Evolutionary conservation across 2,888 invertebrate genomes (phyloP), one percentile per base, ranked within the genome.

Genomic region (Drosophila emarginata): DNA sequence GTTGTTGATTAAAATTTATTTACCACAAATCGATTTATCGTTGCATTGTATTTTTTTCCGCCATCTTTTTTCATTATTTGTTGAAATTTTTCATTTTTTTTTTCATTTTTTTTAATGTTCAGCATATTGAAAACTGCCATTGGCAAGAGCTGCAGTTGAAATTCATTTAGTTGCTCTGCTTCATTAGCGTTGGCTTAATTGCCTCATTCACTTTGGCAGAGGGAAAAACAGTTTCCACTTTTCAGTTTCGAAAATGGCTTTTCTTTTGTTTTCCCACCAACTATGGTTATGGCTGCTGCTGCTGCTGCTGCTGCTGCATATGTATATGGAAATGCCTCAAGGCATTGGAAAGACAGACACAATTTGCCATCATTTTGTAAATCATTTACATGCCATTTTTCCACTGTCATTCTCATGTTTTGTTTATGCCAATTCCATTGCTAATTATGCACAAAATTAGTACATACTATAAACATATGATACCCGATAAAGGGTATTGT

Each of bases 371-470:
- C 78, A 78, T 69, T 78, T 64, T 39, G 63, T 68, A 71, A 72
- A 74, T 62, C 61, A 73, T 69, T 80, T 65, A 40, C 73, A 71
- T 76, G 62, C 45, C 61, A 64, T 64, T 51, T 21, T 21, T 56
- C 57, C 40, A 32, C 51, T 28, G 6, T 32, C 50, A 50, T 39
- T 37, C 28, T 40, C 32, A n/a, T 59, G 59, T 67, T 77, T 77
- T 79, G 72, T 79, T 79, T 82, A 72, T 72, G 66, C 63, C 77
- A 76, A 80, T 80, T 71, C 72, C 65, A 21, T 61, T 50, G 83
- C 78, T 74, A 80, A 87, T 82, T 82, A 87, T 86, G 76, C 70
- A 51, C 40, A 65, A 60, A 45, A 45, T 45, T 75, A 26, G 63
- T 65, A 68, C 68, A 72, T 21, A 21, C 39, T 3, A 7, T 28